Percentiles rank a stretch among this genome's conserved stretches.
These are phyloP conservation scores for Tichodroma muraria DNA, from an alignment of 2,113 vertebrate species.

Conservation along the genomic window DNA sequence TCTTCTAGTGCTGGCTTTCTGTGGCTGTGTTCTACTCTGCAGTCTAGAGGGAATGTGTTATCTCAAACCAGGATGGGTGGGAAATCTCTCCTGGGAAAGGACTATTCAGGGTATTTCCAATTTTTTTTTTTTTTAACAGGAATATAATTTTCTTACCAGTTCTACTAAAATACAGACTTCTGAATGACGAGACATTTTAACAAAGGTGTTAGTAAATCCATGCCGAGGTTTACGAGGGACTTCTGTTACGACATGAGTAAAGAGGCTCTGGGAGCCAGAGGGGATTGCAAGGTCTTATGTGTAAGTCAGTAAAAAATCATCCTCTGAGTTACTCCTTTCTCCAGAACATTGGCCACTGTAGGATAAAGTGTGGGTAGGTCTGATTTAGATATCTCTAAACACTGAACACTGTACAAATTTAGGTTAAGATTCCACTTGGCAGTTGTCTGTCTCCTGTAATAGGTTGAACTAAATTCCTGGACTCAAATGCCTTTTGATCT, in stretches of 20 bases:
- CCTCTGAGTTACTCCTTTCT: background rate
- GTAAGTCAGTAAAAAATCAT: background rate
- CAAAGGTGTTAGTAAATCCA: background rate
- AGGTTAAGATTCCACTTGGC: background rate
- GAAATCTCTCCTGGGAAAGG: constrained; percentile 12
- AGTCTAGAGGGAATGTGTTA: background rate
- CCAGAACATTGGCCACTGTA: background rate
- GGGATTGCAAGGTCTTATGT: background rate
- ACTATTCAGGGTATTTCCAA: background rate
- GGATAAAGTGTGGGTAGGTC: background rate
- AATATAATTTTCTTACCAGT: background rate
- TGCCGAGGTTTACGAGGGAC: background rate
- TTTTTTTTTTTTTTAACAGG: background rate
- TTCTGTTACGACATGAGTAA: background rate
- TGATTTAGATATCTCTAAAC: background rate
- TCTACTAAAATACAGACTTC: background rate
- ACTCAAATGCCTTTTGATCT: background rate
- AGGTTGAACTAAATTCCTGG: background rate
- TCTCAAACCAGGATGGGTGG: background rate
- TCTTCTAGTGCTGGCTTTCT: background rate
- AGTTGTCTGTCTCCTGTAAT: background rate
- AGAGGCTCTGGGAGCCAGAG: background rate
- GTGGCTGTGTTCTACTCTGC: background rate
- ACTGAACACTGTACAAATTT: background rate
- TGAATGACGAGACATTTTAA: background rate